Evolutionary conservation across 1,140 invertebrate genomes (phyloP), one percentile per base, ranked within the genome.

Genomic region (Leptopilina clavipes): DNA sequence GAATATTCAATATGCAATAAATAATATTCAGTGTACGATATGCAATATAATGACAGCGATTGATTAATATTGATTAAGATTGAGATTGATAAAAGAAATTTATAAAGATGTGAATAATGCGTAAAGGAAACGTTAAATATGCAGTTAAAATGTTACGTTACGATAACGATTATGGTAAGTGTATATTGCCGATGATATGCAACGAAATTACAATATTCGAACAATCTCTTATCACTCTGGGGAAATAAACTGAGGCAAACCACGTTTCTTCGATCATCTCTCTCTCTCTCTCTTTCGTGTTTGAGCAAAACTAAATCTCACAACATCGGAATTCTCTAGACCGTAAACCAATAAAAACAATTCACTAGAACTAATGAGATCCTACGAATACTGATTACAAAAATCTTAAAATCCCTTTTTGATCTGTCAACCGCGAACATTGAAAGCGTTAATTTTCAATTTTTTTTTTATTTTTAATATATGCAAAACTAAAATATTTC

Each of bases 161-260:
- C 56, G 56, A 65, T 65, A 25, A 65, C 56, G 56, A 31, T 65
- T 65, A 52, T 52, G 48, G 48, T 17, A 52, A 52, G n/a, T 65
- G 19, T 65, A 18, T 17, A 65, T 10, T 65, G 11, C 19, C 56
- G n/a, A n/a, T 31, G 19, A 54, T 54, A 17, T 31, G 25, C 19
- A 65, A 31, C 56, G 19, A 65, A 65, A 65, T 65, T 65, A 65
- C 56, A 25, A 65, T 65, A 65, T 65, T 65, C 22, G 7, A 65
- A 22, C 56, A 65, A 65, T 12, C 56, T 65, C 56, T 40, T 9
- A 31, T 65, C 56, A 31, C 56, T 22, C 56, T 12, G 14, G 56
- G 56, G 56, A 65, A 65, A 65, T 22, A 65, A 65, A 65, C 12
- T 25, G 56, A 65, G 56, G 19, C 56, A 11, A 65, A 65, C 56